Conservation (phyloP, 2,888 invertebrate species). For the Camptogramma bilineatum region DNA sequence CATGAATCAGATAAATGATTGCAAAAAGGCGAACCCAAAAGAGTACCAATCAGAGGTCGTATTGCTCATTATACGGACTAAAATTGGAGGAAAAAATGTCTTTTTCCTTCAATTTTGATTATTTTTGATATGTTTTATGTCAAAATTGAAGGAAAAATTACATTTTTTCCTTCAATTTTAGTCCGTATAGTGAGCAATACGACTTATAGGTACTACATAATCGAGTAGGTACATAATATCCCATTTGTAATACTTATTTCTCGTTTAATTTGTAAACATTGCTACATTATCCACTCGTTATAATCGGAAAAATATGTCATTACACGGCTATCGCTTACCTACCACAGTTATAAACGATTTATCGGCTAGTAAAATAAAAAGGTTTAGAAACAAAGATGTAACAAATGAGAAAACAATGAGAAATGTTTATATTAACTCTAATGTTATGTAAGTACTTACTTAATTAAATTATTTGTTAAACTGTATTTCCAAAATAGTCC, state of each 20-base stretch:
- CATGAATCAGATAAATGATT: not conserved
- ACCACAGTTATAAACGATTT: not conserved
- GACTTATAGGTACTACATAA: too few species aligned
- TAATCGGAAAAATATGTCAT: not conserved
- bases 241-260: too few species aligned
- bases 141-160: too few species aligned
- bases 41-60: too few species aligned
- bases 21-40: not conserved
- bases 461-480: too few species aligned
- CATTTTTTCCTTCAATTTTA: too few species aligned
- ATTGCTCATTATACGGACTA: too few species aligned
- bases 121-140: too few species aligned
- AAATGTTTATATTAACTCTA: slow-evolving; percentile 51
- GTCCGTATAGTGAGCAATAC: too few species aligned
- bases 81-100: too few species aligned
- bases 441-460: slow-evolving; percentile 53
- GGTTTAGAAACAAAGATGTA: slow-evolving; percentile 13
- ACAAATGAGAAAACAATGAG: slow-evolving; percentile 40
- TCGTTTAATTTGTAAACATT: not conserved
- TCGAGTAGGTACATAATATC: too few species aligned
- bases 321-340: not conserved
- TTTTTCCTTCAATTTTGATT: too few species aligned
- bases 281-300: not conserved
- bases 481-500: not conserved
- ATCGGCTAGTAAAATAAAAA: not conserved